Percentiles rank a stretch among this genome's conserved stretches.
Evolutionary conservation across 2,113 vertebrate genomes (phyloP).

Genomic region (Castor canadensis): DNA sequence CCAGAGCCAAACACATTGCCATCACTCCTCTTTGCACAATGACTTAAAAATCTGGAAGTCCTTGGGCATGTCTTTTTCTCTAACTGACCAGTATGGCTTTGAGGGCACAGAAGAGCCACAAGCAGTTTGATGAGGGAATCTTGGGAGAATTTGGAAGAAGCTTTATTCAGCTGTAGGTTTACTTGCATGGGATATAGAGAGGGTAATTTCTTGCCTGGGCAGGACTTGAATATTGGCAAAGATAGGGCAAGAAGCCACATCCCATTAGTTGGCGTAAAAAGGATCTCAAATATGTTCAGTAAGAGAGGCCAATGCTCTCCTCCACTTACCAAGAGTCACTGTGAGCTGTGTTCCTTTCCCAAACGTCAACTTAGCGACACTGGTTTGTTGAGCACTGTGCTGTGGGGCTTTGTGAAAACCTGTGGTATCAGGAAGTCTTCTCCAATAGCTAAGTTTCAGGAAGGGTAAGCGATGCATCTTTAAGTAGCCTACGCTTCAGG

Average conservation of each 20-base stretch:
- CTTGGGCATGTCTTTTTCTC: background rate
- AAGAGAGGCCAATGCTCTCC: background rate
- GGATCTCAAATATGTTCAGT: background rate
- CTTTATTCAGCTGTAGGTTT: background rate
- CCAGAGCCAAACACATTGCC: background rate
- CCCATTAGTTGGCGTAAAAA: background rate
- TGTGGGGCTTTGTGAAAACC: conserved; percentile 65
- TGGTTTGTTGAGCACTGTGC: conserved; percentile 60
- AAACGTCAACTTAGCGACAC: conserved; percentile 51
- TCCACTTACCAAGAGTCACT: conserved; percentile 68
- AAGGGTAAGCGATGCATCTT: background rate
- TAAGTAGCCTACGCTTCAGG: background rate
- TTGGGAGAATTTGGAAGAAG: conserved; percentile 35
- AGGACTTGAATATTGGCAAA: conserved; percentile 5
- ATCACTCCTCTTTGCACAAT: background rate
- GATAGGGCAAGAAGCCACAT: background rate
- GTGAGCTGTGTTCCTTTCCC: conserved; percentile 68
- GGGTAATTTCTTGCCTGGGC: background rate
- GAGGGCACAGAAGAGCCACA: background rate
- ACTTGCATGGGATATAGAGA: background rate
- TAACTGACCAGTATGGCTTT: background rate
- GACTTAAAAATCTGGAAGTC: background rate
- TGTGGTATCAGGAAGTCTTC: background rate
- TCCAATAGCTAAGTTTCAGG: background rate
- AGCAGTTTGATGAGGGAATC: background rate